Evolutionary conservation across 2,113 vertebrate genomes (phyloP).

Genomic region (Alces alces): DNA sequence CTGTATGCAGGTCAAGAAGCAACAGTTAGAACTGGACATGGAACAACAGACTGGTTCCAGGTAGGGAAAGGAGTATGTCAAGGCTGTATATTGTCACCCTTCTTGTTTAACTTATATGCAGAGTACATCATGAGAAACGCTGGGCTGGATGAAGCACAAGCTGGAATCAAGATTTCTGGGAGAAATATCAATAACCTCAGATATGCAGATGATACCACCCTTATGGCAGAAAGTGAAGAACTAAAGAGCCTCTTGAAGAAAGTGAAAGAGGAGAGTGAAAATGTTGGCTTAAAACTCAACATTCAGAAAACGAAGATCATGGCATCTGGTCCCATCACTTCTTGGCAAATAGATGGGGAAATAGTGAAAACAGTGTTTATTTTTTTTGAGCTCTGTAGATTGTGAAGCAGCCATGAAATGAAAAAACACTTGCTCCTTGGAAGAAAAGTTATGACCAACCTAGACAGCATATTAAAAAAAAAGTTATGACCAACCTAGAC

Average conservation of each 20-base stretch:
- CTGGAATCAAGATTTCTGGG: background rate
- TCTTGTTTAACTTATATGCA: background rate
- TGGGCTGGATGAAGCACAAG: background rate
- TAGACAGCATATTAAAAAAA: background rate
- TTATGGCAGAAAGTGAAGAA: background rate
- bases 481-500: background rate
- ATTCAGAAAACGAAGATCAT: background rate
- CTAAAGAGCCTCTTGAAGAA: background rate
- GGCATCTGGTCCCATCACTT: background rate
- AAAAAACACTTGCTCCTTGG: background rate
- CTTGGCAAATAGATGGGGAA: background rate
- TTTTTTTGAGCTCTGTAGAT: rapidly evolving
- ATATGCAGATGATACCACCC: background rate
- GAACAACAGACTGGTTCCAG: background rate
- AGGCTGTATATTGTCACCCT: background rate
- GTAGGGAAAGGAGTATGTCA: background rate
- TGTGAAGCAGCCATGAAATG: background rate
- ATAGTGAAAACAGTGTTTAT: background rate
- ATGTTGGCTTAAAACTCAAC: background rate
- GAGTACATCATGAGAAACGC: background rate
- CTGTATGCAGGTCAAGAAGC: background rate
- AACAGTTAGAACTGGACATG: background rate
- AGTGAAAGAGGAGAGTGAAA: background rate
- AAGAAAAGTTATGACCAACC: background rate
- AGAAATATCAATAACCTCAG: background rate